Percentiles rank a stretch among this genome's conserved stretches.
These are phyloP conservation scores for Pollenia angustigena DNA, from an alignment of 2,888 invertebrate species.

Conservation along the genomic window DNA sequence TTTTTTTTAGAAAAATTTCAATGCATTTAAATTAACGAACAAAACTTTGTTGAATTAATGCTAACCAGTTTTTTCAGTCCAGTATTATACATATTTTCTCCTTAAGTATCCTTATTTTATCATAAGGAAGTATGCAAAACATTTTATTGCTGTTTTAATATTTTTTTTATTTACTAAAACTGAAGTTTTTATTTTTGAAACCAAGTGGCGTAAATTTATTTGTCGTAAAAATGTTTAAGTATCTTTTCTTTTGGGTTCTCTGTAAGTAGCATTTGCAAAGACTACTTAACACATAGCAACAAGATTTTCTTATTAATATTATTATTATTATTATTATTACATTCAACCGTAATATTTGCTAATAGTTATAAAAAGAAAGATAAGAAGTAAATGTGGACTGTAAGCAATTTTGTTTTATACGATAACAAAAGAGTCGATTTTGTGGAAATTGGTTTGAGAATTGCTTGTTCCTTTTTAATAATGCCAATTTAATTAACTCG, in stretches of 20 bases:
- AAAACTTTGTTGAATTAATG: too few species aligned
- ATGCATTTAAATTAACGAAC: too few species aligned
- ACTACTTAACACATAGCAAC: neutral
- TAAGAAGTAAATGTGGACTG: neutral
- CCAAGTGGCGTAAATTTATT: neutral
- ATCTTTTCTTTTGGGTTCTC: too few species aligned
- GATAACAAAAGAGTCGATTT: neutral
- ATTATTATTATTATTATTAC: neutral
- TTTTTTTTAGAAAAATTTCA: too few species aligned
- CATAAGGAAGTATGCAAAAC: too few species aligned
- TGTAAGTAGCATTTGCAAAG: too few species aligned
- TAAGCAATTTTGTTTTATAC: neutral
- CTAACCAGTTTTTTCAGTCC: too few species aligned
- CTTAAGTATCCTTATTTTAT: too few species aligned
- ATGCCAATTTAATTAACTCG: neutral
- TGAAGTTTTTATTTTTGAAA: neutral
- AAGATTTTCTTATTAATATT: neutral
- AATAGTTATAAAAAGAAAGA: constrained; percentile 1
- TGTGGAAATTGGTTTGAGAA: neutral
- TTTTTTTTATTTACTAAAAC: too few species aligned
- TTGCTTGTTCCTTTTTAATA: neutral
- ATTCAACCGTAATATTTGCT: neutral
- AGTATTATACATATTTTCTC: too few species aligned
- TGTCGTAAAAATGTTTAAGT: too few species aligned
- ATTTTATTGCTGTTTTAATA: too few species aligned